Base-by-base conservation (phyloP, 2,888 invertebrate genomes). In the Alviniconcha strummeri region DNA sequence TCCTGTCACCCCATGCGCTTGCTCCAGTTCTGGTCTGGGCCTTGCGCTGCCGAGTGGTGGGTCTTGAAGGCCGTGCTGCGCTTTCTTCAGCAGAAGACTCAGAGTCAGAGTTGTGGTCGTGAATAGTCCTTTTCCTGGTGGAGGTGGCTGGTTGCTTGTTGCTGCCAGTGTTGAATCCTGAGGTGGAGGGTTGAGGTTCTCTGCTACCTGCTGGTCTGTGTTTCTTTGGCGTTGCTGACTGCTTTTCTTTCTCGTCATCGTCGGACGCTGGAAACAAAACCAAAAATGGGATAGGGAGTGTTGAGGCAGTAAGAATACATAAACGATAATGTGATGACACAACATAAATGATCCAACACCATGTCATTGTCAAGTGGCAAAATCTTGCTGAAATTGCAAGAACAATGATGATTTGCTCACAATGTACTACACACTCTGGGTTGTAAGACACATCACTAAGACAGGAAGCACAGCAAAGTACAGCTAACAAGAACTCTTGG, bases 1-100 rank as follows among this genome's bases (percentile, higher is more conserved):
- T 78, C 64, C 5, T 8, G 36, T 64, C 60, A 60, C 9, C 52
- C 13, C 15, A 5, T 52, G 15, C 64, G 5, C 8, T 64, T 15
- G 19, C 19, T 11, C 17, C 69, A 11, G 0, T 36, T 74, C 52
- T 74, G n/a, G 19, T 11, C 52, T 78, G 36, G 15, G 6, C 4
- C 64, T 78, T 78, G n/a, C 78, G 60, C 11, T 52, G 78, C n/a
- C 78, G 78, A 7, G 78, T 78, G 64, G 78, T 78, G n/a, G 60
- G 64, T 78, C 52, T 78, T 5, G 78, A 78, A 0, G 13, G 57
- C 1, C 64, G 56, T 3, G 52, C 9, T 9, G 19, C 15, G 4
- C 19, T 64, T 64, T 79, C 69, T 36, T 71, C 64, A 4, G n/a
- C n/a, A 69, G 15, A 57, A 56, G 60, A 13, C 11, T 17, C 19